Percentiles rank a stretch among this genome's conserved stretches.
Conservation (phyloP, 2,888 invertebrate genomes). For the Epinotia brunnichana region DNA sequence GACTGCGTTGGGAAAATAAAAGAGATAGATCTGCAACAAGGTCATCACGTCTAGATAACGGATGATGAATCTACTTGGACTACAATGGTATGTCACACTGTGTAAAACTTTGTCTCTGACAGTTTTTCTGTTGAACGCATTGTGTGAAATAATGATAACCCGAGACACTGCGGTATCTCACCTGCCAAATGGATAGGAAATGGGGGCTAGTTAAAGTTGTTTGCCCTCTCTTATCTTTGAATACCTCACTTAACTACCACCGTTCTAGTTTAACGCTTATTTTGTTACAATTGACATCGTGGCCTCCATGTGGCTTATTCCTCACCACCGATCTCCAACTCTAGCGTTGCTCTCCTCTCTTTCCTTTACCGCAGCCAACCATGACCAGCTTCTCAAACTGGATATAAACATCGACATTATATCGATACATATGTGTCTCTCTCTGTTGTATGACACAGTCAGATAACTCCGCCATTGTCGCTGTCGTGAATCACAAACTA, state of each 20-base stretch:
- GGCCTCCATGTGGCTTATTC: too few relatives aligned
- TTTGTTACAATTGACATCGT: too few relatives aligned
- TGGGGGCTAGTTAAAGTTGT: too few relatives aligned
- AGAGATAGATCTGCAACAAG: not conserved
- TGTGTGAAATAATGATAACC: conserved; percentile 1
- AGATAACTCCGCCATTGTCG: conserved; percentile 37
- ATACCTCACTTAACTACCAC: not conserved
- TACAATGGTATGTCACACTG: conserved; percentile 7
- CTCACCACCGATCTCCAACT: too few relatives aligned
- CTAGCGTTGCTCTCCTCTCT: too few relatives aligned
- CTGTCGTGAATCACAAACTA: conserved; percentile 62
- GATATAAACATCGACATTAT: not conserved
- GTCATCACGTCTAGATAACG: not conserved
- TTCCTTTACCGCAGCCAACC: too few relatives aligned
- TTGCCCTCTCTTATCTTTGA: not conserved
- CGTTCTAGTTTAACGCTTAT: too few relatives aligned
- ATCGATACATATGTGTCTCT: not conserved
- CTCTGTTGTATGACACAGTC: conserved; percentile 4
- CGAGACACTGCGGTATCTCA: not conserved
- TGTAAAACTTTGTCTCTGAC: conserved; percentile 3
- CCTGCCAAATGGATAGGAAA: not conserved
- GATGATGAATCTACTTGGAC: not conserved
- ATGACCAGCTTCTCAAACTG: too few relatives aligned
- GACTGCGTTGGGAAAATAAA: conserved; percentile 3
- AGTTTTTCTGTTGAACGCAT: not conserved